Evolutionary conservation across 2,797 vertebrate species (phyloP), one percentile per base, ranked within the genome.

Genomic region (Galaxias olidus): DNA sequence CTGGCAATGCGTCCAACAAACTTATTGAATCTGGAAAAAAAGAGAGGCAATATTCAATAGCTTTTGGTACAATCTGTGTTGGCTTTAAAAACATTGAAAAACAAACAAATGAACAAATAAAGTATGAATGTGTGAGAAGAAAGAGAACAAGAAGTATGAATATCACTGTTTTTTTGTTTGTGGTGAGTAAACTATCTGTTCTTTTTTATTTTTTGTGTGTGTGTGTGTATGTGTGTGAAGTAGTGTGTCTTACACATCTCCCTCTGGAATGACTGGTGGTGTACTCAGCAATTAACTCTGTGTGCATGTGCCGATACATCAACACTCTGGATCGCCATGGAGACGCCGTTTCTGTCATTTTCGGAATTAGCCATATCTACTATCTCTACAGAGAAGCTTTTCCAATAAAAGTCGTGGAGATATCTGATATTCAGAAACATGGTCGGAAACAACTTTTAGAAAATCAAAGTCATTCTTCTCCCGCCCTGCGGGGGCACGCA

Each of bases 331-430:
- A 91, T 86, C 92, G 91, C 92, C 87, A 88, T 90, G 89, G 92
- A 94, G 95, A 93, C 95, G 93, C 92, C 93, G 93, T 93, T 88
- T 92, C 90, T 90, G 84, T 91, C 90, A 91, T 89, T 93, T n/a
- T 93, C 90, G 90, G 94, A 96, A 97, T 98, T 94, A 95, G 94
- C 92, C 88, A 88, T 93, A 93, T 94, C 94, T 94, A 92, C 93
- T 90, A 93, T 92, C 92, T 93, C 93, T 77, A 76, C 65, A 57
- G 78, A 66, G 54, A 61, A 70, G 76, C 69, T 69, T 80, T 82
- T 83, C 77, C 78, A 87, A 85, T 89, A 86, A 88, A 73, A 73
- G 84, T 63, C 62, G 76, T 72, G 30, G 30, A 76, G 84, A 90
- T 89, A 86, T 83, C 73, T 68, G 75, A 84, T 81, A 85, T 87